These are phyloP conservation scores for Irena cyanogastra DNA, from an alignment of 2,113 vertebrate genomes.

Conservation along the genomic window DNA sequence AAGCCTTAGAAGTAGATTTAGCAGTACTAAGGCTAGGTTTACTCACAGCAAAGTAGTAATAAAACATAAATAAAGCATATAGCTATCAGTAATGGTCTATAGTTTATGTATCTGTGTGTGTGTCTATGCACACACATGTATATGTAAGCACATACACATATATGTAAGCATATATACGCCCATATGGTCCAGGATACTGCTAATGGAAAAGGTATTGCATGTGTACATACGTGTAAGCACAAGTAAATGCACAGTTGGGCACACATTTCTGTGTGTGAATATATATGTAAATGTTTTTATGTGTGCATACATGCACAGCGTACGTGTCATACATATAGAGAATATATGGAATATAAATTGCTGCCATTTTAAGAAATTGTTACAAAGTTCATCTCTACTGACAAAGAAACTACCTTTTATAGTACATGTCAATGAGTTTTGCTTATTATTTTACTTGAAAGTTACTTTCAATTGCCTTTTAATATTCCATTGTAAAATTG, in stretches of 20 bases:
- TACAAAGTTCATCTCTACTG: background rate
- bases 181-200: background rate
- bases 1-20: background rate
- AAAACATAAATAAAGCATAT: background rate
- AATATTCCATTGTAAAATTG: background rate
- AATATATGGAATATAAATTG: background rate
- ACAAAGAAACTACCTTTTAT: background rate
- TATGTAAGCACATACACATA: background rate
- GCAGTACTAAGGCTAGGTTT: background rate
- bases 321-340: too few species aligned
- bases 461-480: background rate
- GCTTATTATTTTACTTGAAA: background rate
- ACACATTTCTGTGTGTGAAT: background rate
- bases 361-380: background rate
- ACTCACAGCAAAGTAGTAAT: background rate
- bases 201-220: background rate
- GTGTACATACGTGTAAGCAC: fast-evolving
- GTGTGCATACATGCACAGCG: fast-evolving
- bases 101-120: background rate
- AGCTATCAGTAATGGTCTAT: too few species aligned
- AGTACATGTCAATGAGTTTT: background rate
- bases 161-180: fast-evolving
- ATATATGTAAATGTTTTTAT: background rate
- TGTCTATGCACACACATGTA: background rate
- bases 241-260: background rate